These are phyloP conservation scores for Dicerorhinus sumatrensis DNA, from an alignment of 2,113 vertebrate species.

Conservation along the genomic window DNA sequence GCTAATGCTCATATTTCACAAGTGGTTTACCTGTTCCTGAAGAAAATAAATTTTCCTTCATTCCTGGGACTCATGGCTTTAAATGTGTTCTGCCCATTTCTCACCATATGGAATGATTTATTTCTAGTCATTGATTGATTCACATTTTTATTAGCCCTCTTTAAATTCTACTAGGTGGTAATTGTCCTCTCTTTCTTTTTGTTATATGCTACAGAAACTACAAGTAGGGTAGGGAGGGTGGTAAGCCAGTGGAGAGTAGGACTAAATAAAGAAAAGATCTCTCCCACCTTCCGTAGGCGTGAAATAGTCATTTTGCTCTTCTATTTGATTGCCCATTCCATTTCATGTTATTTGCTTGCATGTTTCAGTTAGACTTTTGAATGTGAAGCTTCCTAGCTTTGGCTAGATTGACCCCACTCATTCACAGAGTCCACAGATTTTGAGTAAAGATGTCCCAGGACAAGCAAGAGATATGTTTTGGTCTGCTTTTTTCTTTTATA, in stretches of 20 bases:
- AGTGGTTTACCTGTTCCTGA: neutral
- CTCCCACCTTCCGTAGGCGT: neutral
- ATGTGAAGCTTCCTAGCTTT: neutral
- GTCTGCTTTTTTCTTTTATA: neutral
- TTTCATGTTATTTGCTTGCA: neutral
- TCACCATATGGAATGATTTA: neutral
- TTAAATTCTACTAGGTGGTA: neutral
- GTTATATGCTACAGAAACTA: neutral
- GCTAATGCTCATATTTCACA: neutral
- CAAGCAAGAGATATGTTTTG: neutral
- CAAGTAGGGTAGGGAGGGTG: neutral
- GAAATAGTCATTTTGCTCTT: neutral
- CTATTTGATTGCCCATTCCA: neutral
- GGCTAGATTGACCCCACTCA: neutral
- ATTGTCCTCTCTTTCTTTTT: neutral
- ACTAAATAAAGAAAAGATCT: neutral
- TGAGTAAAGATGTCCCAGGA: neutral
- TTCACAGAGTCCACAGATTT: neutral
- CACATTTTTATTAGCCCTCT: neutral
- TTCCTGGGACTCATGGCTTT: neutral
- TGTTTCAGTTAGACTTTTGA: neutral
- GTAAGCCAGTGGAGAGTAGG: neutral
- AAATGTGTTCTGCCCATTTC: neutral
- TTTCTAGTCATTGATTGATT: neutral
- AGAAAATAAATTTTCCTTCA: conserved; percentile 4